Conservation (phyloP, 92 coral and sea anemone species). For the Heteractis magnifica region DNA sequence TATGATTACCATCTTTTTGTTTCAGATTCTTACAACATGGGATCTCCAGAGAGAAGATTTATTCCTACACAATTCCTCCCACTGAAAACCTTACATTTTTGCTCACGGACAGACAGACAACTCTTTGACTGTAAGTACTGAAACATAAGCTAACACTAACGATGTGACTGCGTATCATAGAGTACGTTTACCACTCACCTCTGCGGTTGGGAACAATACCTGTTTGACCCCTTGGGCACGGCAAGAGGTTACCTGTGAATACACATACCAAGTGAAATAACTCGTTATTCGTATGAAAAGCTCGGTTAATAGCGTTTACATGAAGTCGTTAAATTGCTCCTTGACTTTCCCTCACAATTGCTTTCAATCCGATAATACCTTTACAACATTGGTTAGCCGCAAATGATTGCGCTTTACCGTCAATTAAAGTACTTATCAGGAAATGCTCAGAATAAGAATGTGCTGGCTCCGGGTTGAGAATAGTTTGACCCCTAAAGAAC, state of each 20-base stretch:
- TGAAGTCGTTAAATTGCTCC: neutral
- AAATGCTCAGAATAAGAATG: neutral
- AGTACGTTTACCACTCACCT: neutral
- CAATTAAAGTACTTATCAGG: neutral
- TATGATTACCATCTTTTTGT: neutral
- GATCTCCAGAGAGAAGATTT: neutral
- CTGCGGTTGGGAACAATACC: slow-evolving; percentile 16
- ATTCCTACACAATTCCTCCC: neutral
- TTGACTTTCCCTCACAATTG: neutral
- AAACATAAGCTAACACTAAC: neutral
- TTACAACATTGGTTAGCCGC: neutral
- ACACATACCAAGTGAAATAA: neutral
- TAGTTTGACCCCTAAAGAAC: neutral
- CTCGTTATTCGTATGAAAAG: neutral
- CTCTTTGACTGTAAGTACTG: neutral
- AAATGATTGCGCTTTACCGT: neutral
- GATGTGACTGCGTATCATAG: neutral
- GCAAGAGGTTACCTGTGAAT: slow-evolving; percentile 3
- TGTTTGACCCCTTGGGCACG: slow-evolving; percentile 16
- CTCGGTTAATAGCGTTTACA: neutral
- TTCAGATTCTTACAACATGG: neutral
- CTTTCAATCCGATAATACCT: neutral
- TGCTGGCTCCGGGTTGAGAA: neutral
- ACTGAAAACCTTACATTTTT: neutral
- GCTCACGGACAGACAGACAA: neutral